phyloP scores from a whole-genome alignment of 2,113 vertebrate species.

The Ptychochromis oligacanthus region DNA sequence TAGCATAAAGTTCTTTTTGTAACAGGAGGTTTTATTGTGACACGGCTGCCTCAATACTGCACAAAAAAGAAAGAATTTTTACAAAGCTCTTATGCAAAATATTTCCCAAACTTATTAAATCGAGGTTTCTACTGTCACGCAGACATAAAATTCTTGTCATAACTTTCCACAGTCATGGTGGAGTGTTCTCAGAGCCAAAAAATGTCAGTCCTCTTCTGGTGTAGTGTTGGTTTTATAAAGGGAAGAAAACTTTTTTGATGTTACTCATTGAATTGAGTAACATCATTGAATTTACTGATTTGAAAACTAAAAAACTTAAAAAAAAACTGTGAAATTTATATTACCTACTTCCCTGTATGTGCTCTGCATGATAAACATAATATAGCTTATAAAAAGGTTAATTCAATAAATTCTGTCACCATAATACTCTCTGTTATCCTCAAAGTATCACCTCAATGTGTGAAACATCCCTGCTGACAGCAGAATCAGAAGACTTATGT shows the following conservation, averaged over 20 bases:
- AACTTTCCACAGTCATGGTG: conserved; percentile 33
- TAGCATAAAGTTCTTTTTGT: neutral
- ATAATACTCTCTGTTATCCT: too few relatives aligned
- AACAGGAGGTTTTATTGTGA: neutral
- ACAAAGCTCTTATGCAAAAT: conserved; percentile 1
- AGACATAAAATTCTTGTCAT: conserved; percentile 36
- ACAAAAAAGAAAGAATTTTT: neutral
- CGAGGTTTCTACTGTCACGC: conserved; percentile 37
- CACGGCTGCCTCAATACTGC: neutral
- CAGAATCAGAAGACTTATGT: neutral
- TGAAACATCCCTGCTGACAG: neutral
- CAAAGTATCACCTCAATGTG: neutral
- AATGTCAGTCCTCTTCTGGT: neutral
- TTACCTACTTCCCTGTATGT: neutral
- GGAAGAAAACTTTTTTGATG: neutral
- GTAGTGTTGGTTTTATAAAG: neutral
- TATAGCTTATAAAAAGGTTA: neutral
- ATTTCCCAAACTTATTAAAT: neutral
- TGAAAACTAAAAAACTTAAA: neutral
- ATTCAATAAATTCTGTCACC: too few relatives aligned
- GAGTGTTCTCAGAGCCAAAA: conserved; percentile 1
- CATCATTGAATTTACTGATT: neutral
- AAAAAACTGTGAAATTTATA: neutral
- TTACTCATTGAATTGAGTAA: too few relatives aligned
- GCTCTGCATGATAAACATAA: neutral